These are phyloP conservation scores for Rhogogaster chlorosoma DNA, from an alignment of 2,888 invertebrate genomes.

Conservation along the genomic window DNA sequence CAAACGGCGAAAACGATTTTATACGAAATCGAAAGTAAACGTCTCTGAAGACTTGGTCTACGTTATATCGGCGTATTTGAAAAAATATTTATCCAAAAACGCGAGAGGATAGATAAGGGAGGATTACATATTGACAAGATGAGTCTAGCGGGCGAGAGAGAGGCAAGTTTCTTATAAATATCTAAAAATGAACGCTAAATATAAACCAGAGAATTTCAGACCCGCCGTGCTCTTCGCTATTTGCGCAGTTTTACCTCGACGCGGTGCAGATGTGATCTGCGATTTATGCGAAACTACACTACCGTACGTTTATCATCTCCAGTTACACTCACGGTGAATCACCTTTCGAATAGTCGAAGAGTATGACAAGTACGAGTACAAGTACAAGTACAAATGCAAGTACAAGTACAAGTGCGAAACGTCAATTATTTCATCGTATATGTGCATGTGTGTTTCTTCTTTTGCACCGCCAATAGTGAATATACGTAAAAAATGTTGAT, in stretches of 20 bases:
- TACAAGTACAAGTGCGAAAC: neutral
- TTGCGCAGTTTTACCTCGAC: slow-evolving; percentile 56
- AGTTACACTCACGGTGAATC: slow-evolving; percentile 52
- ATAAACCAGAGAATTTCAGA: slow-evolving; percentile 71
- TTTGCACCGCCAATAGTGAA: neutral
- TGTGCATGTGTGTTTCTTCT: neutral
- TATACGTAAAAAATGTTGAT: slow-evolving; percentile 80
- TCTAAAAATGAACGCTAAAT: slow-evolving; percentile 71
- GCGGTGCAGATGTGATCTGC: slow-evolving; percentile 57
- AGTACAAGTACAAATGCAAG: slow-evolving; percentile 5
- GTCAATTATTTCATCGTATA: neutral
- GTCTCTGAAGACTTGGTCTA: neutral
- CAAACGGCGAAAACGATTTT: neutral
- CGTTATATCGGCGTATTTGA: neutral
- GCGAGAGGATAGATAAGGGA: neutral
- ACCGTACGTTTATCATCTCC: slow-evolving; percentile 52
- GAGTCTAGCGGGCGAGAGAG: slow-evolving; percentile 23
- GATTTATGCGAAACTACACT: slow-evolving; percentile 67
- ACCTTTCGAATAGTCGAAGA: neutral
- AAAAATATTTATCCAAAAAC: neutral
- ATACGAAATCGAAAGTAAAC: slow-evolving; percentile 30
- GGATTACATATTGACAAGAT: slow-evolving; percentile 6
- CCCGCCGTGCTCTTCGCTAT: slow-evolving; percentile 58
- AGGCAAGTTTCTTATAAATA: slow-evolving; percentile 11
- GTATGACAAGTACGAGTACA: slow-evolving; percentile 17